phyloP scores from a whole-genome alignment of 2,113 vertebrate species.

The Paradoxurus hermaphroditus region DNA sequence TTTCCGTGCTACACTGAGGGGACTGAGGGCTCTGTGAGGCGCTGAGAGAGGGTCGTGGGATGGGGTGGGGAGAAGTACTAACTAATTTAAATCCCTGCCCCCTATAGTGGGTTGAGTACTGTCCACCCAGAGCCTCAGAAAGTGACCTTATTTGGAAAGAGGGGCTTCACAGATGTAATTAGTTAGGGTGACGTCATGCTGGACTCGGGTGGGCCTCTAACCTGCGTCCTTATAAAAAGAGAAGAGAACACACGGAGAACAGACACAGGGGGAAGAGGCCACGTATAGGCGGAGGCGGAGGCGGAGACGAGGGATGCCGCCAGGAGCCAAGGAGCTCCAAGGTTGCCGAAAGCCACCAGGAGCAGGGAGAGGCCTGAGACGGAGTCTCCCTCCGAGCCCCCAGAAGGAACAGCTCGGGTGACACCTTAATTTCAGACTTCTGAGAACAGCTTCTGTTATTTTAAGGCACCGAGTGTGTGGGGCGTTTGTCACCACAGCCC shows the following conservation, averaged over 20 bases:
- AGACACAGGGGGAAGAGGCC: background rate
- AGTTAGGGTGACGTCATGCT: background rate
- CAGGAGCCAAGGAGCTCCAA: background rate
- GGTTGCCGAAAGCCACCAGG: no score
- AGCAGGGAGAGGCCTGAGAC: background rate
- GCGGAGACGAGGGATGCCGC: background rate
- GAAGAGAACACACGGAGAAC: background rate
- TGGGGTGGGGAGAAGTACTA: background rate
- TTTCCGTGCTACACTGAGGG: accelerated
- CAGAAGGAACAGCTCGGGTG: background rate
- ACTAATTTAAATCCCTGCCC: background rate
- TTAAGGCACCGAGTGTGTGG: background rate
- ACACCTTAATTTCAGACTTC: background rate
- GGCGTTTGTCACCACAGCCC: background rate
- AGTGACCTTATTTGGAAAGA: background rate
- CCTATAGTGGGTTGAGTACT: background rate
- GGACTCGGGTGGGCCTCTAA: background rate
- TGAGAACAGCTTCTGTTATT: background rate
- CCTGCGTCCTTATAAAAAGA: background rate
- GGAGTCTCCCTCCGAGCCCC: no score
- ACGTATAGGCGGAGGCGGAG: background rate
- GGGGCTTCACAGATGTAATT: background rate
- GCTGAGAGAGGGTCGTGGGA: background rate
- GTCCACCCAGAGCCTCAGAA: background rate
- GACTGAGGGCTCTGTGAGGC: background rate